These are phyloP conservation scores for Therioaphis trifolii DNA, from an alignment of 2,888 invertebrate species.

Conservation along the genomic window DNA sequence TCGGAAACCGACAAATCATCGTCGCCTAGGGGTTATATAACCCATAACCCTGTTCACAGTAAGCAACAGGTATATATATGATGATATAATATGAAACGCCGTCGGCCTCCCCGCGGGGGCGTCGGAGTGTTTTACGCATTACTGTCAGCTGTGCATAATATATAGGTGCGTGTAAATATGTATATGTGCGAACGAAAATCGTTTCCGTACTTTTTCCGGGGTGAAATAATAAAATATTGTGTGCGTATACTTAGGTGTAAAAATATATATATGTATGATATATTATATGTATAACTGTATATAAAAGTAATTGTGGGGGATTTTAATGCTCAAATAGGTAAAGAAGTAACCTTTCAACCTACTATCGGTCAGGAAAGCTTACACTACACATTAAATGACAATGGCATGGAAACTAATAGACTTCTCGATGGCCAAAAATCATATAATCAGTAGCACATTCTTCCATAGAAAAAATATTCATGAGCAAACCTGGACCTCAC, in stretches of 20 bases:
- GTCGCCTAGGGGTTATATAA: conserved; percentile 43
- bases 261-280: neutral
- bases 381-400: no score
- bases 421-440: no score
- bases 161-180: neutral
- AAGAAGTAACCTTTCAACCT: no score
- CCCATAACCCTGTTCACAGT: conserved; percentile 11
- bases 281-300: neutral
- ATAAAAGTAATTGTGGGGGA: no score
- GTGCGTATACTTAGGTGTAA: no score
- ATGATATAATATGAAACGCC: neutral
- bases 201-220: neutral
- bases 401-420: no score
- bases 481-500: no score
- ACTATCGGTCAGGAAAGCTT: no score
- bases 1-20: conserved; percentile 59
- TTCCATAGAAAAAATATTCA: no score
- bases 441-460: no score
- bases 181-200: neutral
- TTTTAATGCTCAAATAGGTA: no score
- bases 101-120: conserved; percentile 3
- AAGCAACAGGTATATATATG: conserved; percentile 49
- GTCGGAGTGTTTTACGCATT: neutral
- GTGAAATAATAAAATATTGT: no score
- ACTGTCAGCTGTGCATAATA: neutral